Conservation (phyloP, 1,140 invertebrate species). For the Phortica variegata region DNA sequence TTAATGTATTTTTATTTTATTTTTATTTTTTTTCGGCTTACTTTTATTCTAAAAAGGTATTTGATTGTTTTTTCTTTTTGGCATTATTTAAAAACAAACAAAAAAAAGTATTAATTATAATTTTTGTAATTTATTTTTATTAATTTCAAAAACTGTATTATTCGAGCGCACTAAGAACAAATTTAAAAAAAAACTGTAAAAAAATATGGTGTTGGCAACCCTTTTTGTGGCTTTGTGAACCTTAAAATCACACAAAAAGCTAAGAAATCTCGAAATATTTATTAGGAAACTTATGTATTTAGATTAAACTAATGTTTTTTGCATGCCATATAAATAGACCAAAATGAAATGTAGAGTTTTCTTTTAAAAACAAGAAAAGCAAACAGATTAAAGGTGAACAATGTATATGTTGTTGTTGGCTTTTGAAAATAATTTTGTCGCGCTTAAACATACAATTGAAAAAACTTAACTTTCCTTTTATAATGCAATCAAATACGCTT, state of each 20-base stretch:
- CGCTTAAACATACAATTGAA: too few species aligned
- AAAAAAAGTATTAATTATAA: constrained; percentile 21
- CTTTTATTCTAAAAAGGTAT: constrained; percentile 38
- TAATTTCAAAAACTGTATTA: constrained; percentile 31
- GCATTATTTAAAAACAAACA: constrained; percentile 15
- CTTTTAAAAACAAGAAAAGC: too few species aligned
- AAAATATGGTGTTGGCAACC: constrained; percentile 22
- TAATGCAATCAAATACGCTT: constrained; percentile 22
- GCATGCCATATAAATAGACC: constrained; percentile 6
- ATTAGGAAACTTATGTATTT: too few species aligned
- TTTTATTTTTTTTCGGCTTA: constrained; percentile 13
- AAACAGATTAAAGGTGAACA: too few species aligned
- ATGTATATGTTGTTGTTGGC: too few species aligned
- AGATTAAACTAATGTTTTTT: not conserved
- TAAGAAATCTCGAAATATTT: constrained; percentile 32
- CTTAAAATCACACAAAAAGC: not conserved
- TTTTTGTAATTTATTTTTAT: constrained; percentile 25
- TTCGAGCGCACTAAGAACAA: constrained; percentile 45
- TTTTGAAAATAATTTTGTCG: too few species aligned
- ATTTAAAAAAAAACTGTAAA: constrained; percentile 9
- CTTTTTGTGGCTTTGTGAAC: not conserved
- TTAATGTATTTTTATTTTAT: constrained; percentile 6
- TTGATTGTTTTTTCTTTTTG: constrained; percentile 30
- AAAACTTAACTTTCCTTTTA: constrained; percentile 3
- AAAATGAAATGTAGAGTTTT: too few species aligned